Evolutionary conservation across 2,113 vertebrate species (phyloP), one percentile per base, ranked within the genome.

Genomic region (Laterallus jamaicensis): DNA sequence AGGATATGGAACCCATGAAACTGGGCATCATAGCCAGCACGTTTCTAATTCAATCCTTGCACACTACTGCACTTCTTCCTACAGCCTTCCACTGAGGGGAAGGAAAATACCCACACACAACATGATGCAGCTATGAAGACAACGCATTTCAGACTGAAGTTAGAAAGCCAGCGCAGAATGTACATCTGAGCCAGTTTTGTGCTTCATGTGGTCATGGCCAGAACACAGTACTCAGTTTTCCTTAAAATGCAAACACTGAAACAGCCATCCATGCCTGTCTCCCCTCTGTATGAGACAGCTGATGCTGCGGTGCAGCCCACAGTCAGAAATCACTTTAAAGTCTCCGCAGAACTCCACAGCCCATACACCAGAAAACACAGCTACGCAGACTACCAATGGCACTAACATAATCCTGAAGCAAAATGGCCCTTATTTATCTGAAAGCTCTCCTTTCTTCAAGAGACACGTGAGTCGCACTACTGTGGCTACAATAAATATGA

Each of bases 191-290:
- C 55, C 52, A 44, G 17, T 21, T 66, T 58, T 55, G 28, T 42
- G 39, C 21, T 78, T 88, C 44, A 26, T 9, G 4, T 6, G 3
- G 31, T 28, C 55, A 64, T 0, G 1, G 37, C 5, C 7, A 86
- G 62, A 79, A 44, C 31, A 71, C 11, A 58, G 12, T 15, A 59
- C 3, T 64, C 5, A 14, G 63, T 63, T 90, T 50, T 74, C 42
- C 35, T 63, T 56, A 24, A 54, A 37, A 9, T 8, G 15, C 0
- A 0, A 56, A 69, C 32, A 85, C 31, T 13, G 6, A 35, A 85
- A 85, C 13, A 85, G 40, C 6, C 19, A 78, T 15, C 20, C 3
- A 0, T 40, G 21, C 24, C 42, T 20, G 6, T 22, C 26, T 54
- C 52, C 60, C 25, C 55, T 78, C 44, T 47, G 25, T 5, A 5